phyloP scores from a whole-genome alignment of 2,888 invertebrate species.

The Trachelus tabidus region DNA sequence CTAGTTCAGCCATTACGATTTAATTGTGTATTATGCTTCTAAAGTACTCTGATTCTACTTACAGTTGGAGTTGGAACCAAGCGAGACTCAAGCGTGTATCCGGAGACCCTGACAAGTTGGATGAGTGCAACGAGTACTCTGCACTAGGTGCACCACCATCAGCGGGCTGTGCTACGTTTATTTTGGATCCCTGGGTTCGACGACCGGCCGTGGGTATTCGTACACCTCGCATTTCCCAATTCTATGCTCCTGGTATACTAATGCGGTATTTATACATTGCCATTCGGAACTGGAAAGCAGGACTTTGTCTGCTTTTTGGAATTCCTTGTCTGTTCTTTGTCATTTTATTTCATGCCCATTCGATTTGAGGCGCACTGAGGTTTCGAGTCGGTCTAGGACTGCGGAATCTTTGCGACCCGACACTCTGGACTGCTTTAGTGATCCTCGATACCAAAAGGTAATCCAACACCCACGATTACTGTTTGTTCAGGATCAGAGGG shows the following conservation, averaged over 20 bases:
- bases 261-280: neutral
- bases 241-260: neutral
- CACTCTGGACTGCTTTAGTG: neutral
- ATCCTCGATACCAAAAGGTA: conserved; percentile 47
- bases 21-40: neutral
- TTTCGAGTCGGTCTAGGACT: neutral
- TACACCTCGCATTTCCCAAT: neutral
- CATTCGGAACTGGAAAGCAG: neutral
- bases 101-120: conserved; percentile 3
- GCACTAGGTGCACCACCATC: neutral
- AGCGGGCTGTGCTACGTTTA: conserved; percentile 34
- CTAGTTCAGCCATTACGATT: neutral
- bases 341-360: neutral
- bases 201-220: conserved; percentile 33
- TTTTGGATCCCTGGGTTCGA: conserved; percentile 51
- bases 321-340: neutral
- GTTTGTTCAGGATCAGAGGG: conserved; percentile 39
- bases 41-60: neutral
- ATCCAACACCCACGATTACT: conserved; percentile 39
- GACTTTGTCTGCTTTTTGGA: neutral
- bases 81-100: conserved; percentile 7
- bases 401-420: neutral
- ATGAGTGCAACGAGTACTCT: neutral
- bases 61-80: neutral
- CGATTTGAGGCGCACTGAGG: neutral